Evolutionary conservation across 2,113 vertebrate genomes (phyloP).

Genomic region (Atherinomorus stipes): DNA sequence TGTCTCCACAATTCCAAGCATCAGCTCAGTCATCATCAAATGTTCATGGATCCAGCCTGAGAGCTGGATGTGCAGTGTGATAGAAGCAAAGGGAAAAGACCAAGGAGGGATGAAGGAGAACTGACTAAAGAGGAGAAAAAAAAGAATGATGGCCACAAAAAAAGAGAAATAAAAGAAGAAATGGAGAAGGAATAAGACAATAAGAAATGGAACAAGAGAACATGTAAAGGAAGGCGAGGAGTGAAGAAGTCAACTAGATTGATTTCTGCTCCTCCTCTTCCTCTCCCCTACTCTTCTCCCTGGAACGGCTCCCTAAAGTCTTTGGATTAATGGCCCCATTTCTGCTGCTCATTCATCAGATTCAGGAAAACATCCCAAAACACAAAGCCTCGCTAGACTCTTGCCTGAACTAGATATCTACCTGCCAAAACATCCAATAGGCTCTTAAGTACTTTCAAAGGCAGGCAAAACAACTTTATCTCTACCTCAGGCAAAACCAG

Average conservation of each 20-base stretch:
- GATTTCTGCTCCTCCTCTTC: slow-evolving; percentile 79
- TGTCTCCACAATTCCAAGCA: too few species aligned
- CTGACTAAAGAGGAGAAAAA: not conserved
- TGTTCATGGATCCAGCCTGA: too few species aligned
- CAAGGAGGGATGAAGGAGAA: not conserved
- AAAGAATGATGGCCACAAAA: not conserved
- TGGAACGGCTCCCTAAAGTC: slow-evolving; percentile 65
- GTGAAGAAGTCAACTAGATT: slow-evolving; percentile 73
- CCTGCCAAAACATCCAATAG: slow-evolving; percentile 63
- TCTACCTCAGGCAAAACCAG: slow-evolving; percentile 41
- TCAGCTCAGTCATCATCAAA: too few species aligned
- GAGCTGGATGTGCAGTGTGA: not conserved
- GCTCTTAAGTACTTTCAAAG: slow-evolving; percentile 55
- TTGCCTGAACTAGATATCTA: slow-evolving; percentile 59
- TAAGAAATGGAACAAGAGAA: slow-evolving; percentile 20
- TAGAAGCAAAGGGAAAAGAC: too few species aligned
- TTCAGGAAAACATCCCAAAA: slow-evolving; percentile 65
- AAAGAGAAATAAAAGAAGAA: slow-evolving; percentile 2
- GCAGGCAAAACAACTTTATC: slow-evolving; percentile 57
- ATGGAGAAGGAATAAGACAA: slow-evolving; percentile 9
- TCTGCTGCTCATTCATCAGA: slow-evolving; percentile 72
- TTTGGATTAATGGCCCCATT: slow-evolving; percentile 75
- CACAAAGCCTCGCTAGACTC: slow-evolving; percentile 58
- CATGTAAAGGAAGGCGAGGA: slow-evolving; percentile 22
- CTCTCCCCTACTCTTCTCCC: slow-evolving; percentile 38